Evolutionary conservation across 2,888 invertebrate species (phyloP).

Genomic region (Sericinus montela): DNA sequence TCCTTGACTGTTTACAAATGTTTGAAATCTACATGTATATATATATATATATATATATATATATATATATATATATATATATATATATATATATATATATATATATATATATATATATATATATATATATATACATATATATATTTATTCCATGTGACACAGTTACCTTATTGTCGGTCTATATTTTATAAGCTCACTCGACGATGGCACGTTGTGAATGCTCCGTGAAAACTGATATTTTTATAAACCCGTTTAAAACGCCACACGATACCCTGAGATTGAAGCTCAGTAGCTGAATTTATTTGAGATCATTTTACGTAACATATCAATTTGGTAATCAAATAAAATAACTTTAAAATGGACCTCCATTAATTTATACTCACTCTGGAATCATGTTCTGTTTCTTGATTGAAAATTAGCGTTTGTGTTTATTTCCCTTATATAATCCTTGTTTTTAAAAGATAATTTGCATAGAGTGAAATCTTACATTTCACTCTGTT

Average conservation of each 20-base stretch:
- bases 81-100: no score
- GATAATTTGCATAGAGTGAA: no score
- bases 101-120: no score
- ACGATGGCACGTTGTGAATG: slow-evolving; percentile 10
- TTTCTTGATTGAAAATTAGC: neutral
- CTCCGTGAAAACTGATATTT: slow-evolving; percentile 45
- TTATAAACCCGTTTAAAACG: slow-evolving; percentile 42
- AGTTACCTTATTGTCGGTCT: neutral
- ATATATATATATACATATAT: no score
- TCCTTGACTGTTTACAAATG: no score
- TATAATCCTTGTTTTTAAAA: no score
- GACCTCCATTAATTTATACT: neutral
- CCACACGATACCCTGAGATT: slow-evolving; percentile 48
- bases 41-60: no score
- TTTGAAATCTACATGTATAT: no score
- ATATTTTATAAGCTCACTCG: slow-evolving; percentile 4
- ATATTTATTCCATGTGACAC: neutral
- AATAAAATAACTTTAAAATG: slow-evolving; percentile 13
- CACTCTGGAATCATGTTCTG: neutral
- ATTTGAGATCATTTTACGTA: slow-evolving; percentile 29
- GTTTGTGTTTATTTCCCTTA: no score
- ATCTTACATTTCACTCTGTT: no score
- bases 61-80: no score
- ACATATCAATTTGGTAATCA: slow-evolving; percentile 30
- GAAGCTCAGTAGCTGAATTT: slow-evolving; percentile 48